Percentiles rank a stretch among this genome's conserved stretches.
Evolutionary conservation across 2,888 invertebrate genomes (phyloP).

Genomic region (Phyllotreta striolata): DNA sequence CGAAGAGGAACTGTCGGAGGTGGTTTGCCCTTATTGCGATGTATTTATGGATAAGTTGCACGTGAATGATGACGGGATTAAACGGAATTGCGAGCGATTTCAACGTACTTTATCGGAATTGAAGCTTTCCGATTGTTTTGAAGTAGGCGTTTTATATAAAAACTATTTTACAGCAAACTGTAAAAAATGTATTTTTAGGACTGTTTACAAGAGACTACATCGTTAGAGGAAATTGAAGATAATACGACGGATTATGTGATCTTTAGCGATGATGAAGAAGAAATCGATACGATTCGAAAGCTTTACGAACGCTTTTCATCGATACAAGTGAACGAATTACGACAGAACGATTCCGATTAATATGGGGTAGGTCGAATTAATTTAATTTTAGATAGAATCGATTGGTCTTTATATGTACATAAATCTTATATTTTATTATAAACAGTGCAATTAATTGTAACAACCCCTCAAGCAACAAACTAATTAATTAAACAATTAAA

Average conservation of each 20-base stretch:
- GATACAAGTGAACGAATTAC: constrained; percentile 14
- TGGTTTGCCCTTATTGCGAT: constrained; percentile 57
- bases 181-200: constrained; percentile 30
- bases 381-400: no score
- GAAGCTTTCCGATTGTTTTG: constrained; percentile 40
- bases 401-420: no score
- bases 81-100: constrained; percentile 16
- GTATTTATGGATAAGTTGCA: constrained; percentile 50
- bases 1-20: constrained; percentile 45
- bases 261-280: constrained; percentile 49
- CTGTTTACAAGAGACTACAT: constrained; percentile 43
- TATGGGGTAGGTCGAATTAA: neutral
- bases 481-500: no score
- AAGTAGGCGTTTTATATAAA: constrained; percentile 1
- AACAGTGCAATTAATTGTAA: no score
- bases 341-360: neutral
- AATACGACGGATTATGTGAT: constrained; percentile 45
- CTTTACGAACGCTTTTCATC: constrained; percentile 38
- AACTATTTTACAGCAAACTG: neutral
- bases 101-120: constrained; percentile 26
- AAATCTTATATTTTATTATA: no score
- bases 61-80: constrained; percentile 18
- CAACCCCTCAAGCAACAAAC: no score
- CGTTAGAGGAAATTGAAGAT: constrained; percentile 46
- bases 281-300: constrained; percentile 38